Percentiles rank a stretch among this genome's conserved stretches.
Evolutionary conservation across 2,113 vertebrate genomes (phyloP).

Genomic region (Gorsachius goisagi): DNA sequence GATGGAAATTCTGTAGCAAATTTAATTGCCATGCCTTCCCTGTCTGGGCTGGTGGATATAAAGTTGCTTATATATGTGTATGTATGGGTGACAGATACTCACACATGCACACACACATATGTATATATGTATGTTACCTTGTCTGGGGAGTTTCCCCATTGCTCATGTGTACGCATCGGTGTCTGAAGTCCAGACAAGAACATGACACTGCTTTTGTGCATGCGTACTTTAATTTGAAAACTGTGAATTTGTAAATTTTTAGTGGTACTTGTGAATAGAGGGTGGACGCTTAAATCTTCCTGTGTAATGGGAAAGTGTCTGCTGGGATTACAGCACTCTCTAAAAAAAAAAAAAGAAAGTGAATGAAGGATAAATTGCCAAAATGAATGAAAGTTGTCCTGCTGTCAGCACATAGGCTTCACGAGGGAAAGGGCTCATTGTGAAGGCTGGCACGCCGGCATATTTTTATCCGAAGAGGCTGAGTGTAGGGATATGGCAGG

Average conservation of each 20-base stretch:
- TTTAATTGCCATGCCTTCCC: not conserved
- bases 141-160: not conserved
- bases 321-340: not conserved
- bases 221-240: not conserved
- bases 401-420: not conserved
- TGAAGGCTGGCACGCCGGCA: no score
- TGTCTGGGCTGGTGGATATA: not conserved
- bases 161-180: rapidly evolving
- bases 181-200: not conserved
- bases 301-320: not conserved
- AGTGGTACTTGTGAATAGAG: not conserved
- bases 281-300: not conserved
- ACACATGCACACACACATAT: no score
- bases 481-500: not conserved
- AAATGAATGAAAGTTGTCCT: not conserved
- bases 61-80: not conserved
- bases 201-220: not conserved
- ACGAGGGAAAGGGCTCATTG: not conserved
- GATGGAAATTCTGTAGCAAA: not conserved
- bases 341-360: not conserved
- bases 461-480: not conserved
- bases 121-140: not conserved
- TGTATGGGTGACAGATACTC: not conserved
- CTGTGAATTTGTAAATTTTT: not conserved
- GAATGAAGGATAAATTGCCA: not conserved